Evolutionary conservation across 2,113 vertebrate species (phyloP).

Genomic region (Neopipo cinnamomea): DNA sequence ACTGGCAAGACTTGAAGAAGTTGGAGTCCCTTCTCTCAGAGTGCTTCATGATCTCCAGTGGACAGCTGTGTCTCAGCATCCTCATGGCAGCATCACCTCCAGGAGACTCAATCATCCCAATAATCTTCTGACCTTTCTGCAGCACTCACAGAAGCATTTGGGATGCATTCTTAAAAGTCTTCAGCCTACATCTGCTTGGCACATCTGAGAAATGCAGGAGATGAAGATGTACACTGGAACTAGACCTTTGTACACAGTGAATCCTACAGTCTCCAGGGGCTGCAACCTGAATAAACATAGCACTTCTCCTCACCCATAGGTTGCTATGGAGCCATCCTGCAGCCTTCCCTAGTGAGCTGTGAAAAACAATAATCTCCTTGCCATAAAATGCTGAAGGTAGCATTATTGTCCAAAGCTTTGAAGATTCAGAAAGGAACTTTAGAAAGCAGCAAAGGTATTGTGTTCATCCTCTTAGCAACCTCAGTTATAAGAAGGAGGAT

Average conservation of each 20-base stretch:
- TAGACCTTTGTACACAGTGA: neutral
- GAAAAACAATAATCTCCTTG: neutral
- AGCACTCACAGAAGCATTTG: neutral
- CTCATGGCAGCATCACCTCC: neutral
- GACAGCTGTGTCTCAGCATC: neutral
- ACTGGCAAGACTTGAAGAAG: neutral
- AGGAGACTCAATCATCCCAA: neutral
- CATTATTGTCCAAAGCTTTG: neutral
- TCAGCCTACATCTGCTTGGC: neutral
- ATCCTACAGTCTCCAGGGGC: neutral
- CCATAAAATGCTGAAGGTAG: neutral
- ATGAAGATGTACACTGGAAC: neutral
- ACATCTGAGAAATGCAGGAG: neutral
- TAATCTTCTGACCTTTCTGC: neutral
- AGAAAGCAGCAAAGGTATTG: neutral
- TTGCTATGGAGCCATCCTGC: neutral
- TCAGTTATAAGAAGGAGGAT: neutral
- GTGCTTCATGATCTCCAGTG: neutral
- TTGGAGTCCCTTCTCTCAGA: neutral
- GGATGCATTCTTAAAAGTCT: neutral
- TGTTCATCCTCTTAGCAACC: neutral
- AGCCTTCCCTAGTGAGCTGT: neutral
- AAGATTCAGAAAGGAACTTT: neutral
- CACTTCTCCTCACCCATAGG: neutral
- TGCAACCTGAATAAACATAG: neutral